These are phyloP conservation scores for Trichogramma dendrolimi DNA, from an alignment of 2,888 invertebrate species.

Conservation along the genomic window DNA sequence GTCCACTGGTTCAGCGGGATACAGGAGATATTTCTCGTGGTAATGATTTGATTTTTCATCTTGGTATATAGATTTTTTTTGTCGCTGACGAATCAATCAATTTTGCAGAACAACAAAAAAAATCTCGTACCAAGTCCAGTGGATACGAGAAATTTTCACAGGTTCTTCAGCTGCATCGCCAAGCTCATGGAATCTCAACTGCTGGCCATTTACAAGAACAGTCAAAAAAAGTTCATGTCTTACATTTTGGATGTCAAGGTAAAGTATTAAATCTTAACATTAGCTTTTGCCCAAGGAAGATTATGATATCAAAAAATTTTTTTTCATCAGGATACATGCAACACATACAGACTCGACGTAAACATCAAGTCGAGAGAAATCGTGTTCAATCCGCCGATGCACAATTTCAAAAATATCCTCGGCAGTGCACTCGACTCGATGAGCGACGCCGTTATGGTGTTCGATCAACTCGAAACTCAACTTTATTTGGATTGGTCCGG, in stretches of 20 bases:
- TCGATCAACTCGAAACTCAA: conserved; percentile 77
- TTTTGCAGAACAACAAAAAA: conserved; percentile 62
- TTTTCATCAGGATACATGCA: conserved; percentile 16
- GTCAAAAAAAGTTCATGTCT: conserved; percentile 72
- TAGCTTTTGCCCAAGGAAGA: not conserved
- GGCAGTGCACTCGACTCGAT: conserved; percentile 70
- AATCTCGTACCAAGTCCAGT: conserved; percentile 67
- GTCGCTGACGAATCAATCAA: not conserved
- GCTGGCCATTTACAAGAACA: conserved; percentile 74
- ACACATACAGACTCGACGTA: conserved; percentile 57
- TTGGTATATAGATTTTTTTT: not conserved
- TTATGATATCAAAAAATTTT: conserved; percentile 1
- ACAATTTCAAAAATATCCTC: conserved; percentile 70
- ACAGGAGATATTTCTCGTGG: conserved; percentile 64
- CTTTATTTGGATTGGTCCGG: conserved; percentile 64
- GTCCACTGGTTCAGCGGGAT: conserved; percentile 65
- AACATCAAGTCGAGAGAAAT: conserved; percentile 61
- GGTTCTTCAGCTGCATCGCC: conserved; percentile 80
- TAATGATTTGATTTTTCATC: conserved; percentile 37
- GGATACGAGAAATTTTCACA: conserved; percentile 65
- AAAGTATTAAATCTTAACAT: conserved; percentile 28
- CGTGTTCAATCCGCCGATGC: conserved; percentile 70
- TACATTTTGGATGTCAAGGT: conserved; percentile 75
- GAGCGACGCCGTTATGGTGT: conserved; percentile 66
- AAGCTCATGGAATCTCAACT: conserved; percentile 86